These are phyloP conservation scores for Scartelaos histophorus DNA, from an alignment of 2,113 vertebrate species.

Conservation along the genomic window DNA sequence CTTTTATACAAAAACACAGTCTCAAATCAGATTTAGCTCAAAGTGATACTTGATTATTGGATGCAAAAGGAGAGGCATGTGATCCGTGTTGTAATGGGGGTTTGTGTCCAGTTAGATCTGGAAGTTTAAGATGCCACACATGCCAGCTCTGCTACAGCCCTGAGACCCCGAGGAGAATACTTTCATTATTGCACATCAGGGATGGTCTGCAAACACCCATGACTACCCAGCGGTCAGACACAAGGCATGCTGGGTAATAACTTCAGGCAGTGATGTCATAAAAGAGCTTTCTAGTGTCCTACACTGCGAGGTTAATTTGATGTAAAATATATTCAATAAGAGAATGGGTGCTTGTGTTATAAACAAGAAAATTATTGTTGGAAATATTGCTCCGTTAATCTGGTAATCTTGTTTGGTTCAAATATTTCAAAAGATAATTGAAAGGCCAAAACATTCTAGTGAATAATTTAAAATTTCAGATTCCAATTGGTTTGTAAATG, in stretches of 20 bases:
- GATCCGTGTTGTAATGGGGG: conserved; percentile 46
- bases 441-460: background rate
- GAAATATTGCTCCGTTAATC: conserved; percentile 2
- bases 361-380: conserved; percentile 13
- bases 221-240: conserved; percentile 34
- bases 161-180: conserved; percentile 57
- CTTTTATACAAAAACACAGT: background rate
- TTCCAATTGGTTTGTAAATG: background rate
- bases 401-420: background rate
- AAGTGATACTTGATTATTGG: conserved; percentile 19
- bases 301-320: conserved; percentile 44
- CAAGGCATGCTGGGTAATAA: conserved; percentile 43
- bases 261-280: conserved; percentile 3
- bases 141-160: conserved; percentile 33
- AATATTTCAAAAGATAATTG: background rate
- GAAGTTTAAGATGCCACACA: conserved; percentile 61
- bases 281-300: conserved; percentile 36
- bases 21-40: conserved; percentile 29
- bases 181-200: conserved; percentile 55
- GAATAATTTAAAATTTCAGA: background rate
- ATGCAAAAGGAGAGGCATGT: conserved; percentile 36
- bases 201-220: conserved; percentile 29
- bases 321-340: conserved; percentile 27
- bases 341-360: conserved; percentile 25
- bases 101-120: conserved; percentile 55